Evolutionary conservation across 2,797 vertebrate species (phyloP).

Genomic region (Acanthurus lineatus): DNA sequence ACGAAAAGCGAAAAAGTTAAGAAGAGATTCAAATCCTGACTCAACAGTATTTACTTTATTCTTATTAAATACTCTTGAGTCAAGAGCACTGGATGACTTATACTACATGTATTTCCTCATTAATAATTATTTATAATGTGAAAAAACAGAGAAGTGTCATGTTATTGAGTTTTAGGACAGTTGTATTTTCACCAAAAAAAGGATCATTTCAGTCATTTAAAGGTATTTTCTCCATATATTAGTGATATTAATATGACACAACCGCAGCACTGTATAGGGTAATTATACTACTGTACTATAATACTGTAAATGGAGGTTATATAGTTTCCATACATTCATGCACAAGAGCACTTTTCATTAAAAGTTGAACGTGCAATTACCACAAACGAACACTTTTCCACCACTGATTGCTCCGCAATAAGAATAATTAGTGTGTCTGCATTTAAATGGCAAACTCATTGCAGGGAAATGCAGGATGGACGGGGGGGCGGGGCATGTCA

Average conservation of each 20-base stretch:
- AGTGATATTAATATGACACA: background rate
- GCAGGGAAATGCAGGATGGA: background rate
- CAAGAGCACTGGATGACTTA: background rate
- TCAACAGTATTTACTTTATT: background rate
- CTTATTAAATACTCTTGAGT: background rate
- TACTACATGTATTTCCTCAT: background rate
- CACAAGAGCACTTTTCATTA: background rate
- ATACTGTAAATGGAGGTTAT: background rate
- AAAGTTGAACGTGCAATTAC: background rate
- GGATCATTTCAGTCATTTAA: background rate
- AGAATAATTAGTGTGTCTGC: constrained; percentile 1
- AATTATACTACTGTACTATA: background rate
- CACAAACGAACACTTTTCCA: background rate
- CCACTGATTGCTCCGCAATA: background rate
- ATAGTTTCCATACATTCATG: background rate
- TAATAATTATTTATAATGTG: background rate
- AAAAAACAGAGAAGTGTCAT: background rate
- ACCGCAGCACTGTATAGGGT: background rate
- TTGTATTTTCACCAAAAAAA: background rate
- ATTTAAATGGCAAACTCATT: constrained; percentile 11
- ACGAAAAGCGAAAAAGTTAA: no score
- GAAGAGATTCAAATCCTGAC: background rate
- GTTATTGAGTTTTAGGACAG: background rate
- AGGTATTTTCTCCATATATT: background rate
- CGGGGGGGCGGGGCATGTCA: no score